These are phyloP conservation scores for Hybognathus amarus DNA, from an alignment of 2,797 vertebrate genomes.

Conservation along the genomic window DNA sequence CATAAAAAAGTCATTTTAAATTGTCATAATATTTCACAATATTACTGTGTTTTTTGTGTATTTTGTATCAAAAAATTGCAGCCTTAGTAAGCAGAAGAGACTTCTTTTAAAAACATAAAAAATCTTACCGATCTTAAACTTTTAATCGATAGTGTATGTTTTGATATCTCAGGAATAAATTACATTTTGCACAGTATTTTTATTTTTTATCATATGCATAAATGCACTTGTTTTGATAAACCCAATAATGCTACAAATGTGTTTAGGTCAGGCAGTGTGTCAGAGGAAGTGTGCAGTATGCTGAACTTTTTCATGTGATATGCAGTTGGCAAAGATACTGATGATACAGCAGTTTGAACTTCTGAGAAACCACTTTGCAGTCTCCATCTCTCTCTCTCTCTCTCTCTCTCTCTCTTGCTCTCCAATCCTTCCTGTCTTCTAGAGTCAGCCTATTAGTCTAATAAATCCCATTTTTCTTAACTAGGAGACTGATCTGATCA, in stretches of 20 bases:
- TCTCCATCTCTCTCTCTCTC: not conserved
- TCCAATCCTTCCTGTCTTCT: not conserved
- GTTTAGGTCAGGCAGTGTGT: not conserved
- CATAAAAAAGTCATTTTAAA: too few relatives aligned
- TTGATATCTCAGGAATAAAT: not conserved
- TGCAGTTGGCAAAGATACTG: constrained; percentile 28
- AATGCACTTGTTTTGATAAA: not conserved
- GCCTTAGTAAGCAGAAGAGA: too few relatives aligned
- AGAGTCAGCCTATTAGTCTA: constrained; percentile 22
- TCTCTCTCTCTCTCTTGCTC: not conserved
- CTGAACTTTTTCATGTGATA: constrained; percentile 13
- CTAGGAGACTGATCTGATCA: constrained; percentile 37
- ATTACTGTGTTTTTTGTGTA: too few relatives aligned
- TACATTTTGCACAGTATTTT: not conserved
- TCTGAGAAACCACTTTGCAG: constrained; percentile 4
- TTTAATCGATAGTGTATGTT: too few relatives aligned
- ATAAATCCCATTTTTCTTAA: not conserved
- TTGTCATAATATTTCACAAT: too few relatives aligned
- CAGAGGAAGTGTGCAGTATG: not conserved
- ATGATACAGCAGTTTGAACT: constrained; percentile 41
- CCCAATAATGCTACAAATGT: not conserved
- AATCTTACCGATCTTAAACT: too few relatives aligned
- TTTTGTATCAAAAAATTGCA: too few relatives aligned
- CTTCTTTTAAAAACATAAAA: too few relatives aligned
- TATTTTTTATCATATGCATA: not conserved